Evolutionary conservation across 2,888 invertebrate species (phyloP), one percentile per base, ranked within the genome.

Genomic region (Atrina japonica): DNA sequence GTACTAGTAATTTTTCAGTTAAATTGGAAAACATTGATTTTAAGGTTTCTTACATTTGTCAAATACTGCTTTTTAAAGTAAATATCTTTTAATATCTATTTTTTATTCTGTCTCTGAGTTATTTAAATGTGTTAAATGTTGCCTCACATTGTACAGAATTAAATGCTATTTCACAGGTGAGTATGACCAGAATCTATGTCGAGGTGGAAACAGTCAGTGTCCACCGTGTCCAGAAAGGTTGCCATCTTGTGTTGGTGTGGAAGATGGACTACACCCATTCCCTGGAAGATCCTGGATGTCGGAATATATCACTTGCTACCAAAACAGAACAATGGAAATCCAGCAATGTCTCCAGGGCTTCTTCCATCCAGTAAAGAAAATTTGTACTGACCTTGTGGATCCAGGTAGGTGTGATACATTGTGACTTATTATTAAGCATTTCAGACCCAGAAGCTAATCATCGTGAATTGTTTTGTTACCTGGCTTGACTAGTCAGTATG

Each of bases 121-220:
- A n/a, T n/a, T n/a, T n/a, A n/a, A n/a, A n/a, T n/a, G n/a, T n/a
- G n/a, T n/a, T n/a, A 11, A 41, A 41, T 11, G 14, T 41, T 9
- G 9, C 9, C 41, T 16, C 9, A 41, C 41, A 41, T 16, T 11
- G 41, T 56, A 6, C 14, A 47, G 11, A 30, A 29, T n/a, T n/a
- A n/a, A 30, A 50, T 35, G 14, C 27, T 50, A 45, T 3, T 16
- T 72, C 73, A 14, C 66, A 82, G 82, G 82, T 73, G 78, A 82
- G 16, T 82, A 81, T 60, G 40, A 61, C 16, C 68, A 73, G 59
- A 82, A 82, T 59, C 50, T 63, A 29, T 82, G 82, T 43, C 47
- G 58, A 35, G 45, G 69, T 1, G 58, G 43, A 3, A 72, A 75
- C 40, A 27, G 40, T 9, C 41, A 47, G 3, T 82, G 82, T 68